phyloP scores from a whole-genome alignment of 2,888 invertebrate genomes.

The Stenodera caucasica region DNA sequence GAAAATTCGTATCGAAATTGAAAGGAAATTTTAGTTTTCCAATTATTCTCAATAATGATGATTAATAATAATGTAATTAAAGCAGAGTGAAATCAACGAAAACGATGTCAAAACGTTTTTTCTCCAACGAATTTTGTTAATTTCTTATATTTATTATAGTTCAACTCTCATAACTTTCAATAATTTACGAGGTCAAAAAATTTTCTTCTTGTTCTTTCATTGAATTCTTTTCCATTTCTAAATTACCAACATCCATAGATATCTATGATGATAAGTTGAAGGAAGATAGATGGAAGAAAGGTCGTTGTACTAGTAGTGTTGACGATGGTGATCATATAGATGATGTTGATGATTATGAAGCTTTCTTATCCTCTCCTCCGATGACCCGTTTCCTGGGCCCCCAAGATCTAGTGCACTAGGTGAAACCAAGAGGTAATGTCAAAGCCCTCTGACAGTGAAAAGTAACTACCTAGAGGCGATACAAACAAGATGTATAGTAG shows the following conservation, averaged over 20 bases:
- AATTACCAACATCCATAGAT: neutral
- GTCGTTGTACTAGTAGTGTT: slow-evolving; percentile 31
- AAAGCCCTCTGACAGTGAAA: slow-evolving; percentile 47
- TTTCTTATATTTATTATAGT: neutral
- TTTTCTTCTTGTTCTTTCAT: neutral
- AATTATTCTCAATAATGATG: too few relatives aligned
- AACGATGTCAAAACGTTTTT: neutral
- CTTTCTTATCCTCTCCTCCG: slow-evolving; percentile 31
- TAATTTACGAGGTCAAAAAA: slow-evolving; percentile 23
- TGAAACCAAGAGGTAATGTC: slow-evolving; percentile 43
- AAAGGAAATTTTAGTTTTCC: neutral
- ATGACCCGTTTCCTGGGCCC: slow-evolving; percentile 38
- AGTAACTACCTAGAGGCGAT: slow-evolving; percentile 31
- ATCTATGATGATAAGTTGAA: neutral
- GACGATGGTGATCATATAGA: neutral
- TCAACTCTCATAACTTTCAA: slow-evolving; percentile 17
- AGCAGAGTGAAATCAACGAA: slow-evolving; percentile 1
- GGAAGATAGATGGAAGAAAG: slow-evolving; percentile 30
- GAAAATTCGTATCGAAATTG: neutral
- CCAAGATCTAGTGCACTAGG: slow-evolving; percentile 44
- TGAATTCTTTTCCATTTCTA: slow-evolving; percentile 27
- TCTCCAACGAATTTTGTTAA: neutral
- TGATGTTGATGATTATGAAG: slow-evolving; percentile 28
- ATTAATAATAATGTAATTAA: neutral
- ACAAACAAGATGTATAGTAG: slow-evolving; percentile 19